Evolutionary conservation across 2,113 vertebrate genomes (phyloP), one percentile per base, ranked within the genome.

Genomic region (Nibea coibor): DNA sequence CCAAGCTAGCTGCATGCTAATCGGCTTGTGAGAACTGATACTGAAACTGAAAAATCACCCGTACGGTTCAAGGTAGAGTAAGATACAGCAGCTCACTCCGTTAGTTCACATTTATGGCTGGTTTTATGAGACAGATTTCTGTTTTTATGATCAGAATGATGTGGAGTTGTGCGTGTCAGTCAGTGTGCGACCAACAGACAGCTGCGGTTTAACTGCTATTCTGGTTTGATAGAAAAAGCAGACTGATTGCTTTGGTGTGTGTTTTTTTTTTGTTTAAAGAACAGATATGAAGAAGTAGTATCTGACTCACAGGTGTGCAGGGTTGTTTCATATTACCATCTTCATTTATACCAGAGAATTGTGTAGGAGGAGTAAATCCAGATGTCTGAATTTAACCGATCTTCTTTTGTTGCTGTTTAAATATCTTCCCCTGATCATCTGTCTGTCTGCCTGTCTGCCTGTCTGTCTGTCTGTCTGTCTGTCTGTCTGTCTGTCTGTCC

Each of bases 401-500:
- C 0, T 51, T 12, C 31, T 42, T 39, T 45, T 68, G 43, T 26
- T 48, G 16, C 19, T 75, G 24, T 42, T 63, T 47, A 35, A 9
- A 35, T 14, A 1, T 59, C 50, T 62, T 2, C 42, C 10, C 50
- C 50, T 31, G 50, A 61, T 47, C 6, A 5, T 35, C 31, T 35
- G 31, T 35, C 31, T 35, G 31, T 35, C 31, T 35, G 31, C 6
- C 31, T 35, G 31, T 35, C 31, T 35, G 31, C 6, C 31, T 35
- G 31, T 35, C 31, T 35, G 31, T 35, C 31, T 35, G 31, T 35
- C 31, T 48, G 51, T 24, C 56, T 7, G 26, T 17, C 1, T 79
- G 1, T 78, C 42, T 45, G 4, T 79, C 58, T 80, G 20, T 74
- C 19, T 79, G 12, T 77, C 11, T 68, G 10, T 85, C 42, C 62